phyloP scores from a whole-genome alignment of 2,888 invertebrate genomes.

The Exocentrus adspersus region DNA sequence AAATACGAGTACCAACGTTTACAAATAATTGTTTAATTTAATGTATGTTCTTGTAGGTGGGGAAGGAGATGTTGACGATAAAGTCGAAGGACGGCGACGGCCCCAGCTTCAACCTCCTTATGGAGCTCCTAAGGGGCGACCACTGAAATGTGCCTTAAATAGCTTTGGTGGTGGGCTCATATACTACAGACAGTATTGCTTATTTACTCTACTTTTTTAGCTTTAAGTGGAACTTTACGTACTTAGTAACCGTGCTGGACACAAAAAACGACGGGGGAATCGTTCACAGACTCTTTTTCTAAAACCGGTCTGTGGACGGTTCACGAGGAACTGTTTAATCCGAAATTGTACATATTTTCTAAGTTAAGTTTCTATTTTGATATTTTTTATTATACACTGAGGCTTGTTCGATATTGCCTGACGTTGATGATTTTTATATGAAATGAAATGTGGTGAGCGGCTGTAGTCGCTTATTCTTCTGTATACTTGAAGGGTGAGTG shows the following conservation, averaged over 20 bases:
- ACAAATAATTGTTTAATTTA: no score
- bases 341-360: constrained; percentile 52
- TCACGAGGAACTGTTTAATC: constrained; percentile 14
- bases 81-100: constrained; percentile 91
- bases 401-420: constrained; percentile 40
- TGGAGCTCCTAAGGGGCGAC: constrained; percentile 94
- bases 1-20: no score
- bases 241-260: constrained; percentile 54
- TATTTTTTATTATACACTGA: constrained; percentile 50
- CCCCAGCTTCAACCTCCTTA: constrained; percentile 91
- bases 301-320: no score
- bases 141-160: constrained; percentile 69
- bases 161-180: constrained; percentile 62
- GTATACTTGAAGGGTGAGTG: background rate
- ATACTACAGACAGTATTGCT: constrained; percentile 60
- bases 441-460: background rate
- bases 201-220: constrained; percentile 54
- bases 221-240: constrained; percentile 60
- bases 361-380: constrained; percentile 57
- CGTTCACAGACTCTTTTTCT: constrained; percentile 31
- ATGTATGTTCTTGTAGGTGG: constrained; percentile 72
- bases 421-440: constrained; percentile 37
- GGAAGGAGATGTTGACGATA: constrained; percentile 90
- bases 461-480: background rate
- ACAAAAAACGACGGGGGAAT: constrained; percentile 40